Evolutionary conservation across 92 coral and sea anemone species (phyloP), one percentile per base, ranked within the genome.

Genomic region (Phenganax subtilis): DNA sequence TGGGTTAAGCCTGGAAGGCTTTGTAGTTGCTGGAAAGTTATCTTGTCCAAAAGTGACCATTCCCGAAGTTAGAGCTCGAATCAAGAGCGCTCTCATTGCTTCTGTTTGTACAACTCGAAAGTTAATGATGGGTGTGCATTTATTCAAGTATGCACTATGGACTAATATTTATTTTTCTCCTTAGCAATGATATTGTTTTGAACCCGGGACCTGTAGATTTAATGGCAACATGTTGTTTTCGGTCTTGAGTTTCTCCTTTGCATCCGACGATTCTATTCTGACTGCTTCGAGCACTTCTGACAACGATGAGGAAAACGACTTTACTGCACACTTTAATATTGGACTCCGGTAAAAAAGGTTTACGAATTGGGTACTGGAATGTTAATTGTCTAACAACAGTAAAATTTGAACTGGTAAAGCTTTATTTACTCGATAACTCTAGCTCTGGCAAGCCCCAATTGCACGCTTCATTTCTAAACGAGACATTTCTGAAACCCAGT

Each of bases 401-500:
- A 12, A 82, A 82, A 59, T 82, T 72, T 58, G 85, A 82, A 20
- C 82, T 72, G 72, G 57, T 82, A 11, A 55, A 72, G 37, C 80
- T 81, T 31, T 82, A 10, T 60, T 60, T 73, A 44, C 69, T 58
- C 16, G 80, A 25, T 17, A 68, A 81, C 25, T 31, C 30, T 14
- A 11, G 63, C 71, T n/a, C 73, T 51, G 89, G 87, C 2, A 82
- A 80, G 8, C 78, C 87, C 0, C 88, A 87, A 71, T 54, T 87
- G 80, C 91, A 90, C 30, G 75, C 85, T 16, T 66, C 85, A 51
- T 72, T 66, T 25, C 53, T 87, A 30, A 87, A 66, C 25, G 89
- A 90, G 70, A 90, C 89, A 3, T 78, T 82, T 63, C 53, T 85
- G 9, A 87, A 85, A 30, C 47, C 88, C 10, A 75, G 76, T 52